Base-by-base conservation (phyloP, 1,140 invertebrate species). In the Chrysoperla carnea region DNA sequence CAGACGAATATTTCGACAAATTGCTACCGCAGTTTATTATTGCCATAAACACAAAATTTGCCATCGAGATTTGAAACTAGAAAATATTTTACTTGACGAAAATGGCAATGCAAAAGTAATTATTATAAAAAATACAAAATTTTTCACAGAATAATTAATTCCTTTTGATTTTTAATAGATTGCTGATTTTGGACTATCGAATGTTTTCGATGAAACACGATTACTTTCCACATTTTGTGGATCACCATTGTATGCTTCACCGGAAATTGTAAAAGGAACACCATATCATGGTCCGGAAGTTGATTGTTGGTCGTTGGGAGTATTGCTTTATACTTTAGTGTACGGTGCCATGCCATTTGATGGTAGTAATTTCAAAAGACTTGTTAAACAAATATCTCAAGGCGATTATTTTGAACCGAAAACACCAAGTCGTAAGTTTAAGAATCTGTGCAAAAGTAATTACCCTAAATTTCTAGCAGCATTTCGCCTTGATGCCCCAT, bases 261-360 rank as follows among this genome's bases (percentile, higher is more conserved):
- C 95, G 0, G 95, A 99, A 70, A 99, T 99, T 49, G 94, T 99
- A 8, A 90, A 91, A 66, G 95, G 94, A 44, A 90, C 83, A 13
- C 92, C 94, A 1, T 99, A 99, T 58, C 82, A 86, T 53, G 94
- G 94, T n/a, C 93, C 94, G 6, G 93, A 98, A 73, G 82, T 78
- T 7, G 81, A 84, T 53, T 93, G 85, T 60, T 98, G 94, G 95
- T 96, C 91, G 13, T 65, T 99, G 39, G 95, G 95, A 42, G 95
- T 99, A 33, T 69, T 99, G 13, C 66, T 99, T 0, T 99, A 99
- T 56, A 98, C 95, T 23, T 67, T 99, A 54, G 93, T 98, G 37
- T 99, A 99, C 63, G 94, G 95, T 52, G 90, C 93, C 48, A 99
- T 99, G 95, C 95, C 95, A 17, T 99, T 99, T 62, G 94, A 98